Evolutionary conservation across 2,888 invertebrate species (phyloP), one percentile per base, ranked within the genome.

Genomic region (Drosophila fungiperda): DNA sequence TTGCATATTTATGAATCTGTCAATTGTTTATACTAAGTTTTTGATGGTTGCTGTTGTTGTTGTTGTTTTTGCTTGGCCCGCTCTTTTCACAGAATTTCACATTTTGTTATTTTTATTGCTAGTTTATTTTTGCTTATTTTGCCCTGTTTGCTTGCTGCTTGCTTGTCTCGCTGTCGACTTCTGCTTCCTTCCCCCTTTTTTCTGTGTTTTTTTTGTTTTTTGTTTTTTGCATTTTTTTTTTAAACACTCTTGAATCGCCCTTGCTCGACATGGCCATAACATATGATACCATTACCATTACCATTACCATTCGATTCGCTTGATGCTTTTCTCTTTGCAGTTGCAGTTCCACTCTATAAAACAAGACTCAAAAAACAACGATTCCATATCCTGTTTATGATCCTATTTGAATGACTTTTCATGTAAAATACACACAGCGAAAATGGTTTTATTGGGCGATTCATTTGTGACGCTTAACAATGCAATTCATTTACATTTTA

Each of bases 1-100:
- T 87, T 87, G 87, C 87, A 87, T 87, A 87, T 87, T 87, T 87
- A 87, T 87, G 90, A 87, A 87, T 89, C 89, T 90, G 87, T 89
- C 90, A 87, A 89, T 87, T 87, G 87, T 90, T 87, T 84, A 87
- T 90, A 89, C 85, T 80, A 78, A 78, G 77, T 78, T 78, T 69
- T 65, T 20, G 54, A 52, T 64, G 58, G 55, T 17, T 65, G 49
- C 49, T 66, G 33, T 63, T 58, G 40, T 53, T 64, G 23, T n/a
- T 65, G 45, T 55, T 75, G 65, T 58, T 61, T 33, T 42, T 68
- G 65, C 58, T 73, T 69, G 53, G 79, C 59, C 62, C 76, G 75
- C 58, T 65, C 63, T 66, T 81, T 83, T 84, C 90, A 73, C 79
- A 83, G 83, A 86, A 83, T 66, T 83, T 83, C 81, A 80, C 88